A percentile compares a stretch with the other conserved stretches of the same genome.
Conservation (phyloP, 2,797 vertebrate species). For the Brotula barbata region DNA sequence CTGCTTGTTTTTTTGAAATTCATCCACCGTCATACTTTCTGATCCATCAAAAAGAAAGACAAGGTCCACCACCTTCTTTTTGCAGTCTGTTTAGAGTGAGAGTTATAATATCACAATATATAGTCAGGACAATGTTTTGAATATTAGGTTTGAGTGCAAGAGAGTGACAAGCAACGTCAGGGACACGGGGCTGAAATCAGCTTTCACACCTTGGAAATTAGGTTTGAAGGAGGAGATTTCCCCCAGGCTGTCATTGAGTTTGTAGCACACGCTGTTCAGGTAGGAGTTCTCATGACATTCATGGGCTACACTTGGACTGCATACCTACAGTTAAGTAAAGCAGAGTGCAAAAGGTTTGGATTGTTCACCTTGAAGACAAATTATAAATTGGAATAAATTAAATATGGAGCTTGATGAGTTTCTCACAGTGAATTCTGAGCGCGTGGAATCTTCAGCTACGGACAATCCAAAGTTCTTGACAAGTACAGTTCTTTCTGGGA, state of each 20-base stretch:
- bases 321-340: conserved; percentile 70
- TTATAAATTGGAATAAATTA: background rate
- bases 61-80: conserved; percentile 79
- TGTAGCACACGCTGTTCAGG: conserved; percentile 81
- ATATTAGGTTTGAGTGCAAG: background rate
- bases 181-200: no score
- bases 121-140: background rate
- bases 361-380: background rate
- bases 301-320: conserved; percentile 76
- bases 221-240: conserved; percentile 31
- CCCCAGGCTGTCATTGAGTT: conserved; percentile 53
- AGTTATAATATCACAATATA: background rate
- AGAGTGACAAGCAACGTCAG: no score
- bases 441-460: conserved; percentile 35
- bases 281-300: conserved; percentile 81
- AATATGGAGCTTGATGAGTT: background rate
- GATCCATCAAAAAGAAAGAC: conserved; percentile 88
- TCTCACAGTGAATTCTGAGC: conserved; percentile 58
- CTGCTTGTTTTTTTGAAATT: conserved; percentile 75
- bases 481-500: background rate
- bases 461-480: conserved; percentile 68
- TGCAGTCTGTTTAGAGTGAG: conserved; percentile 74
- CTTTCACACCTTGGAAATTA: conserved; percentile 79
- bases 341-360: background rate
- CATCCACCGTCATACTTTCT: conserved; percentile 41